phyloP scores from a whole-genome alignment of 2,113 vertebrate genomes.

The Cyprinus carpio region DNA sequence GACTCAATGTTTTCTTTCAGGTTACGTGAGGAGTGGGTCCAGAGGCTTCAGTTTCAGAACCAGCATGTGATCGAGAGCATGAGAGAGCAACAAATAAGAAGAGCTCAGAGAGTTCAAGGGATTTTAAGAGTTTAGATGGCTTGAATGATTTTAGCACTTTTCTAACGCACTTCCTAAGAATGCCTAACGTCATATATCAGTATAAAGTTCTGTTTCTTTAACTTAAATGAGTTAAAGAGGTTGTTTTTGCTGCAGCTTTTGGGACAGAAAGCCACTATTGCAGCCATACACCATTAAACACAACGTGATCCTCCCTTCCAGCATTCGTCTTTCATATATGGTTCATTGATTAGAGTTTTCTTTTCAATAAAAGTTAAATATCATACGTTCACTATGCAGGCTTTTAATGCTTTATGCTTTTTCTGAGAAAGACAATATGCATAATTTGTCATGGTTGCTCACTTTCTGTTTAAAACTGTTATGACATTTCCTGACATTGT shows the following conservation, averaged over 20 bases:
- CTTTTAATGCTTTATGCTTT: background rate
- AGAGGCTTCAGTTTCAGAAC: too few relatives aligned
- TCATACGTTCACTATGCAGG: background rate
- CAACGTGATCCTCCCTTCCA: background rate
- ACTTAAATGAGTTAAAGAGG: background rate
- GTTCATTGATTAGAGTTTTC: background rate
- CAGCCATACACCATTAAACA: slow-evolving; percentile 13
- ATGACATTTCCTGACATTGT: background rate
- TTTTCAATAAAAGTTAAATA: background rate
- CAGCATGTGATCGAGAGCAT: too few relatives aligned
- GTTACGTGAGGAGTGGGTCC: too few relatives aligned
- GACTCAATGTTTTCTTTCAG: background rate
- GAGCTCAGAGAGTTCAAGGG: slow-evolving; percentile 28
- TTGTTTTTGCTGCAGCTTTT: background rate
- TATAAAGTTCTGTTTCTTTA: background rate
- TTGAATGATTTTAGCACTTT: background rate
- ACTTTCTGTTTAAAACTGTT: background rate
- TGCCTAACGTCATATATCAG: background rate
- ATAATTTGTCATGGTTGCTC: background rate
- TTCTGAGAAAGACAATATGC: background rate
- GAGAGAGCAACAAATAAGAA: slow-evolving; percentile 38
- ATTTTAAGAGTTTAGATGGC: slow-evolving; percentile 11
- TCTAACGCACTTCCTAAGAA: background rate
- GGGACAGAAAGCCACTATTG: background rate
- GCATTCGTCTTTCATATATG: background rate